These are phyloP conservation scores for Drosophila lutescens DNA, from an alignment of 2,888 invertebrate species.

Conservation along the genomic window DNA sequence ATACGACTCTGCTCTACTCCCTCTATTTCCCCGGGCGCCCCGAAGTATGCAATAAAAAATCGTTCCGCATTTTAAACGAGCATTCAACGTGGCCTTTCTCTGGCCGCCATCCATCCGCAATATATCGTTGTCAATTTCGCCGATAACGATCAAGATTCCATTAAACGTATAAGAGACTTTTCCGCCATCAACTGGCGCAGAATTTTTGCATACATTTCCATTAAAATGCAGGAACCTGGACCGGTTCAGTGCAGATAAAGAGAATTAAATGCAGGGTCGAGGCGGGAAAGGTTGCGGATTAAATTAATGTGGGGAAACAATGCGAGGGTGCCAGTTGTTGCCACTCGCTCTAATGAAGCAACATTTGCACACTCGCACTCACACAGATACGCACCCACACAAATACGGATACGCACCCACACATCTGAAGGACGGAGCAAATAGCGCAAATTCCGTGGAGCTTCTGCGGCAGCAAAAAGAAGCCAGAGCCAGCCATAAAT, in stretches of 20 bases:
- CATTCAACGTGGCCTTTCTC: conserved; percentile 2
- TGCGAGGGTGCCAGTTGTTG: conserved; percentile 40
- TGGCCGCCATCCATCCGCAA: conserved; percentile 16
- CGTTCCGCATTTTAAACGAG: conserved; percentile 29
- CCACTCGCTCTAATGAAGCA: conserved; percentile 69
- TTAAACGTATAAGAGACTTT: conserved; percentile 40
- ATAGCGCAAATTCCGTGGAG: conserved; percentile 60
- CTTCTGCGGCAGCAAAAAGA: conserved; percentile 46
- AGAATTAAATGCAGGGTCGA: conserved; percentile 32
- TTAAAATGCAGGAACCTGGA: conserved; percentile 19
- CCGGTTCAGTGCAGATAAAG: conserved; percentile 33
- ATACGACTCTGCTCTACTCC: background rate
- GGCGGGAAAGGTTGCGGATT: conserved; percentile 38
- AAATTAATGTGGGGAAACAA: conserved; percentile 39
- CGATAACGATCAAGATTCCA: conserved; percentile 42
- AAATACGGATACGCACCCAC: conserved; percentile 3
- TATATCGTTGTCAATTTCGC: conserved; percentile 44
- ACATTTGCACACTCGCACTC: conserved; percentile 11
- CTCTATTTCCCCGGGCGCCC: conserved; percentile 12
- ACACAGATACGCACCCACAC: conserved; percentile 4
- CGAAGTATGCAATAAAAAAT: conserved; percentile 34
- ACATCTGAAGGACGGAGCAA: conserved; percentile 22
- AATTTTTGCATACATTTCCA: conserved; percentile 40
- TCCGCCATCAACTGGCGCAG: conserved; percentile 33
- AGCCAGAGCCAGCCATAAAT: conserved; percentile 68